Conservation (phyloP, 2,888 invertebrate genomes). For the Eledone cirrhosa region DNA sequence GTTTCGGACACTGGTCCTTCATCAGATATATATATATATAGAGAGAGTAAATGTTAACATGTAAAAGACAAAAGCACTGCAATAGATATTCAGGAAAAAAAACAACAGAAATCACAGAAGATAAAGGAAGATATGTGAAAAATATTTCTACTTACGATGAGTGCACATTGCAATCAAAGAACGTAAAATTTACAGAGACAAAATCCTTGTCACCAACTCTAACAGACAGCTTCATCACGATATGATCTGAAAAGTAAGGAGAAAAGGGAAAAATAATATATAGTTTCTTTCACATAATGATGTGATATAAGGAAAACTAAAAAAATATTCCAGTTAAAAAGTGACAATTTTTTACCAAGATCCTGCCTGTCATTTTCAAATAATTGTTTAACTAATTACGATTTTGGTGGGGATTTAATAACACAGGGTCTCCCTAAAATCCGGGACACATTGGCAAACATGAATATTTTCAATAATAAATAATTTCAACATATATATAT, state of each 20-base stretch:
- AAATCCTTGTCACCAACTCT: slow-evolving; percentile 91
- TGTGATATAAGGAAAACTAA: too few species aligned
- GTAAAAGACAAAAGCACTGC: not conserved
- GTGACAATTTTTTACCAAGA: too few species aligned
- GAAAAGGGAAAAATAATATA: not conserved
- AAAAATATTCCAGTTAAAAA: too few species aligned
- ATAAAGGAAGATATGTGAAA: slow-evolving; percentile 28
- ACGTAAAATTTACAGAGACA: slow-evolving; percentile 96
- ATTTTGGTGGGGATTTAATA: too few species aligned
- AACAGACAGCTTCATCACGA: slow-evolving; percentile 91
- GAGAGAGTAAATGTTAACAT: not conserved
- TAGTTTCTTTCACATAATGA: not conserved
- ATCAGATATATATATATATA: too few species aligned
- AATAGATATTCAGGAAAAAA: not conserved
- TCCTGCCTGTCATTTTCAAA: too few species aligned
- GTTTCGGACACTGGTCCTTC: too few species aligned
- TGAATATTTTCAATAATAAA: too few species aligned
- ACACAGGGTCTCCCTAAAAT: too few species aligned
- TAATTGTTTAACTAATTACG: too few species aligned
- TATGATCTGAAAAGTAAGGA: slow-evolving; percentile 77
- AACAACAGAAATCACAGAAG: not conserved
- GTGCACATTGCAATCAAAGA: slow-evolving; percentile 98
- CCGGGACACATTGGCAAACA: too few species aligned
- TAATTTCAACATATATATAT: too few species aligned
- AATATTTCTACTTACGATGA: slow-evolving; percentile 72